A percentile compares a stretch with the other conserved stretches of the same genome.
These are phyloP conservation scores for Papilio xuthus DNA, from an alignment of 1,140 invertebrate genomes.

Conservation along the genomic window DNA sequence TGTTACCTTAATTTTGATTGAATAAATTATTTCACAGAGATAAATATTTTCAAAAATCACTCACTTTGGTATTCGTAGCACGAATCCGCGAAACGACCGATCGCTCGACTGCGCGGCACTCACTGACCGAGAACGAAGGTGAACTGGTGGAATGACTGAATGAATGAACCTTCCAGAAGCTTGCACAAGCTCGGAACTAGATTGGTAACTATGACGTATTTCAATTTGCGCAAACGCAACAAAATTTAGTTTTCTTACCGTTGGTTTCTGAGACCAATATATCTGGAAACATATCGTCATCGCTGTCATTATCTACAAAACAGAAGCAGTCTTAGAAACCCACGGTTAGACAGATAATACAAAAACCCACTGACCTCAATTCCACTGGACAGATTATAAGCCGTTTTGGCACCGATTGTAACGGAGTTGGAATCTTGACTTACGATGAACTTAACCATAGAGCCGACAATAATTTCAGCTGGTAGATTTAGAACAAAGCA, in stretches of 20 bases:
- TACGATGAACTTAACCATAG: no score
- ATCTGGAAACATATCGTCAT: no score
- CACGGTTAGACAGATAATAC: background rate
- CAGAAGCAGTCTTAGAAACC: no score
- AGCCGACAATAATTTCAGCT: no score
- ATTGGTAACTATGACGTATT: background rate
- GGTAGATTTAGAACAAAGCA: no score
- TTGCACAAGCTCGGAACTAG: conserved; percentile 14
- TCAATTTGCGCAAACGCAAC: background rate
- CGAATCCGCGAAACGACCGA: conserved; percentile 39
- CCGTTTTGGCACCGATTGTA: no score
- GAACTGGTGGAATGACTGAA: conserved; percentile 43
- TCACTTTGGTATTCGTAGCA: conserved; percentile 41
- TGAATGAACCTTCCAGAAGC: conserved; percentile 42
- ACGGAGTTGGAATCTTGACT: no score
- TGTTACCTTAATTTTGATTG: conserved; percentile 18
- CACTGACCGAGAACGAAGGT: conserved; percentile 43
- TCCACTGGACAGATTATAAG: no score
- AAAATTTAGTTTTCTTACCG: background rate
- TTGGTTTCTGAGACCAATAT: no score
- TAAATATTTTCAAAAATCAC: conserved; percentile 27
- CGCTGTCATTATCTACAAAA: no score
- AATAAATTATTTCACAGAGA: conserved; percentile 6
- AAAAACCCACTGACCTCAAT: no score
- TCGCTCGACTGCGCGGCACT: conserved; percentile 42